A percentile compares a stretch with the other conserved stretches of the same genome.
Evolutionary conservation across 1,140 invertebrate genomes (phyloP).

Genomic region (Pteromalus puparum): DNA sequence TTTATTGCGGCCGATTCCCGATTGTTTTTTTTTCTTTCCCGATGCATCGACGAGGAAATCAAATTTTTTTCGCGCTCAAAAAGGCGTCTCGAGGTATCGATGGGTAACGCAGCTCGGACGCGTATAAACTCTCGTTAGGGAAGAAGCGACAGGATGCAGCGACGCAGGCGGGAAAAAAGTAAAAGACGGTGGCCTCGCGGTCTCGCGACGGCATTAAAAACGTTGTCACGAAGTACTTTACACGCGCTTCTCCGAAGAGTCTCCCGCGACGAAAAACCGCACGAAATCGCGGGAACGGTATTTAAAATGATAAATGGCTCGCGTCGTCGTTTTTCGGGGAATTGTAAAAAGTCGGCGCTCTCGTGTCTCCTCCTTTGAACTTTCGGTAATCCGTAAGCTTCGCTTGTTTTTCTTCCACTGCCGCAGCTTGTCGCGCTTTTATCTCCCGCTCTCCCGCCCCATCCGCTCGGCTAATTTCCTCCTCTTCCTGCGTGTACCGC

Average conservation of each 20-base stretch:
- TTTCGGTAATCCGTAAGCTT: constrained; percentile 37
- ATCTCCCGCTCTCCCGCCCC: constrained; percentile 13
- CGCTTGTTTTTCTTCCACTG: not conserved
- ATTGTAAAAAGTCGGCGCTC: constrained; percentile 36
- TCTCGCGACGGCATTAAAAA: constrained; percentile 26
- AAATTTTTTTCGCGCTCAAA: not conserved
- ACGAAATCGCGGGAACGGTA: constrained; percentile 47
- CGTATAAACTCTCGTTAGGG: not conserved
- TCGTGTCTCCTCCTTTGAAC: constrained; percentile 36
- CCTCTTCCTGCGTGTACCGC: not conserved
- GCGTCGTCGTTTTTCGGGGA: constrained; percentile 44
- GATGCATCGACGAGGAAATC: not conserved
- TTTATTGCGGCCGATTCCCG: constrained; percentile 1
- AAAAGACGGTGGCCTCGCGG: not conserved
- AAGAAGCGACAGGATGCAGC: not conserved
- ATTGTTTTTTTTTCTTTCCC: no score
- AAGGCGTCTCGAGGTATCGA: not conserved
- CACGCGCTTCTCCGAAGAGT: constrained; percentile 26
- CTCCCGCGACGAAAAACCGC: constrained; percentile 27
- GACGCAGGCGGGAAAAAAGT: not conserved
- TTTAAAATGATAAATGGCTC: constrained; percentile 51
- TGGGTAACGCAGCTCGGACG: no score
- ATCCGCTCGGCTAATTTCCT: constrained; percentile 46
- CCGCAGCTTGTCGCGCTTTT: constrained; percentile 9
- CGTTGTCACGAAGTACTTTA: constrained; percentile 42